Evolutionary conservation across 2,113 vertebrate species (phyloP).

Genomic region (Aegotheles bennettii): DNA sequence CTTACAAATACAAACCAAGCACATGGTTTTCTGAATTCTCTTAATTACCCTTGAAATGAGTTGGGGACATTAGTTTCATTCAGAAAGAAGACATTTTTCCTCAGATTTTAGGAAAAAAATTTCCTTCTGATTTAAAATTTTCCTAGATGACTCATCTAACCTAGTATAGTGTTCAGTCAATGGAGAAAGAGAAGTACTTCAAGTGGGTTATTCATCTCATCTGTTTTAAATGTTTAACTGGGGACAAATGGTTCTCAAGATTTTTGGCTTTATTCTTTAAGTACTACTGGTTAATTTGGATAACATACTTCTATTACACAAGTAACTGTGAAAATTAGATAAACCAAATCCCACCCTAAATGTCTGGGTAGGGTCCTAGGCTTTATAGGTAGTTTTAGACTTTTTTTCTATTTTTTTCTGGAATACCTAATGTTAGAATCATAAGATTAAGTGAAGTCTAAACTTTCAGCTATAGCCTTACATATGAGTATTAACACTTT

Average conservation of each 20-base stretch:
- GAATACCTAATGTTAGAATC: neutral
- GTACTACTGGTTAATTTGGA: neutral
- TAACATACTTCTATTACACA: neutral
- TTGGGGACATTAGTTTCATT: neutral
- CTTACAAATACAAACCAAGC: neutral
- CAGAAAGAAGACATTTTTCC: neutral
- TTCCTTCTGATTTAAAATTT: neutral
- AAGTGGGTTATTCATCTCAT: neutral
- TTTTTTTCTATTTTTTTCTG: neutral
- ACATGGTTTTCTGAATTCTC: neutral
- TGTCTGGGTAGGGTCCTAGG: neutral
- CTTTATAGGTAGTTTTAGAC: neutral
- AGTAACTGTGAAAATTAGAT: neutral
- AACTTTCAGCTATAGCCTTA: neutral
- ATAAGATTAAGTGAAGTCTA: neutral
- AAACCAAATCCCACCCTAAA: neutral
- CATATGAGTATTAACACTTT: neutral
- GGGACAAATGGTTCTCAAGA: neutral
- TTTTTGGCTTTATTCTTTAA: neutral
- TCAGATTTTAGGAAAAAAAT: neutral
- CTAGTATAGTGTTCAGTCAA: neutral
- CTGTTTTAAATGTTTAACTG: neutral
- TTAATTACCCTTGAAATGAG: neutral
- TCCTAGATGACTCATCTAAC: neutral
- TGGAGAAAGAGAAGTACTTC: neutral